Evolutionary conservation across 2,113 vertebrate species (phyloP), one percentile per base, ranked within the genome.

Genomic region (Lagopus muta): DNA sequence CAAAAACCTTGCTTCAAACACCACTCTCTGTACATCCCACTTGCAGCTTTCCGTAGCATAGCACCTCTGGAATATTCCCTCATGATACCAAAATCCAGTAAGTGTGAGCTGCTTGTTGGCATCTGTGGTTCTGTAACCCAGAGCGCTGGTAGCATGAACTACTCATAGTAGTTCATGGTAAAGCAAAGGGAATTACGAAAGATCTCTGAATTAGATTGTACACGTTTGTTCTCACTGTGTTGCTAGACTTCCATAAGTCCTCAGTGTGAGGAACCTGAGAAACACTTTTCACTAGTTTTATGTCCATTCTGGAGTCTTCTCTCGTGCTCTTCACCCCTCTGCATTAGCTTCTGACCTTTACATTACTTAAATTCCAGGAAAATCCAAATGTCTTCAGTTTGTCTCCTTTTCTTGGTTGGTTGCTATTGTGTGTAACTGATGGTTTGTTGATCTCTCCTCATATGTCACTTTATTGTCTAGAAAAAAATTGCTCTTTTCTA

Each of bases 61-160:
- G 16, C n/a, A 45, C 27, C 13, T 58, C 36, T 47, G 10, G 7
- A 45, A 24, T 87, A 79, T 71, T 77, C n/a, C 67, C 64, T 81
- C 71, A 40, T 72, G 22, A 8, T 48, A 78, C 8, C 6, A 62
- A 34, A 78, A 34, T 3, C 18, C 19, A 38, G 28, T 34, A 87
- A 80, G 28, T 8, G 6, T 1, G 5, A 13, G 34, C 24, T 47
- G 11, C 17, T 30, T 61, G 7, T 28, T n/a, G 17, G 17, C 11
- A 11, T 52, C 20, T 22, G 11, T 22, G 28, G 54, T 62, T 74
- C 42, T 74, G 18, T 62, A 32, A 28, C 48, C 0, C 0, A 4
- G 6, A 5, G 7, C 20, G 19, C 4, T 2, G 1, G 27, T 17
- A 67, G 7, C 0, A 1, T 25, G 19, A 19, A n/a, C 11, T 2